Evolutionary conservation across 2,888 invertebrate genomes (phyloP), one percentile per base, ranked within the genome.

Genomic region (Morpho helenor): DNA sequence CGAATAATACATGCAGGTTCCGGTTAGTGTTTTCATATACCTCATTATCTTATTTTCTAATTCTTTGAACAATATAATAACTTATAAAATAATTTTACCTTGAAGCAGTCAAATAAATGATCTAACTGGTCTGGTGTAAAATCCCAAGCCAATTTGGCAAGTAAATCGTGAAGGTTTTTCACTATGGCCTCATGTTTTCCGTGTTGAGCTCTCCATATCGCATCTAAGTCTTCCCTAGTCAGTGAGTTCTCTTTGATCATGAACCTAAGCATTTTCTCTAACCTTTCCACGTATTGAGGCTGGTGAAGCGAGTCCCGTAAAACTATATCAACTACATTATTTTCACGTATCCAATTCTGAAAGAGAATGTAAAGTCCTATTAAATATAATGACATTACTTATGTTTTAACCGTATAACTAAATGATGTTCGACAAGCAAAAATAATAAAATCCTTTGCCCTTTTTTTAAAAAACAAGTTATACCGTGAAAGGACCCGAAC

Each of bases 181-280:
- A 99, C 99, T 71, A 99, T 99, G 7, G 98, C 98, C 83, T 99
- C 99, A 82, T 99, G 99, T 86, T 99, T 99, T 10, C 98, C 98
- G 61, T 96, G 96, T 88, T 99, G 99, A 4, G 99, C 98, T 57
- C 96, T 96, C 99, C 99, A 99, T 65, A 99, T 96, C 9, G 96
- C 97, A 79, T 99, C 98, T 69, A 99, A 91, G 82, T 99, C 99
- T 68, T 96, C 95, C 54, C 96, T 89, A 4, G 97, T 97, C 60
- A 99, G 87, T 0, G 97, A 95, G 69, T 95, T 94, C 79, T 97
- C 97, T 82, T 99, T 99, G 72, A 99, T 98, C 80, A 99, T 96
- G 88, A 99, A 99, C 62, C 99, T 94, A 70, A 99, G 93, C 80
- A 99, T 98, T 91, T 98, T 99, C 80, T 99, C 99, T 76, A 99